Evolutionary conservation across 1,140 invertebrate species (phyloP).

Genomic region (Zaprionus taronus): DNA sequence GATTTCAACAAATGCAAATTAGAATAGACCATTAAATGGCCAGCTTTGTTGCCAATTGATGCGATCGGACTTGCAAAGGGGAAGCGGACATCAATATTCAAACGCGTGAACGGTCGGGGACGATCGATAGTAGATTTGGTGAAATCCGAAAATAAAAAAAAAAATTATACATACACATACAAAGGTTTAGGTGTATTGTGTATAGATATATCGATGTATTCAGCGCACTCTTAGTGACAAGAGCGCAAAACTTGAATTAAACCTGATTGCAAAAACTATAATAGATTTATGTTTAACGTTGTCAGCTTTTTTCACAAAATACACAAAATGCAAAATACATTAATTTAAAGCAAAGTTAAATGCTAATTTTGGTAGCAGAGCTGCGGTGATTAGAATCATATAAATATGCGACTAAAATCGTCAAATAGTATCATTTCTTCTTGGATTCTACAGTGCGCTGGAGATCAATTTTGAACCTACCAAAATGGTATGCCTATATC

Average conservation of each 20-base stretch:
- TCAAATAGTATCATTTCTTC: constrained; percentile 72
- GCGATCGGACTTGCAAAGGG: constrained; percentile 40
- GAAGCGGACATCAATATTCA: constrained; percentile 50
- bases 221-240: constrained; percentile 20
- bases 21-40: constrained; percentile 15
- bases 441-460: constrained; percentile 74
- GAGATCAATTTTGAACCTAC: constrained; percentile 62
- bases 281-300: constrained; percentile 69
- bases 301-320: constrained; percentile 49
- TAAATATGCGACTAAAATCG: constrained; percentile 67
- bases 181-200: neutral
- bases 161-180: constrained; percentile 10
- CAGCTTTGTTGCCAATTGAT: constrained; percentile 33
- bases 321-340: constrained; percentile 70
- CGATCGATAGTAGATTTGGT: constrained; percentile 24
- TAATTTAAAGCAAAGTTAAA: constrained; percentile 71
- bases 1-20: constrained; percentile 51
- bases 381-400: constrained; percentile 72
- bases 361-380: constrained; percentile 69
- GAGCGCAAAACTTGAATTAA: constrained; percentile 65
- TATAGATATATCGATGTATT: constrained; percentile 11
- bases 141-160: neutral
- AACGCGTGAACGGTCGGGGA: constrained; percentile 13
- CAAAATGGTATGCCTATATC: constrained; percentile 67
- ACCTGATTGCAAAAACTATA: constrained; percentile 79